Base-by-base conservation (phyloP, 2,888 invertebrate genomes). In the Tipula lateralis region DNA sequence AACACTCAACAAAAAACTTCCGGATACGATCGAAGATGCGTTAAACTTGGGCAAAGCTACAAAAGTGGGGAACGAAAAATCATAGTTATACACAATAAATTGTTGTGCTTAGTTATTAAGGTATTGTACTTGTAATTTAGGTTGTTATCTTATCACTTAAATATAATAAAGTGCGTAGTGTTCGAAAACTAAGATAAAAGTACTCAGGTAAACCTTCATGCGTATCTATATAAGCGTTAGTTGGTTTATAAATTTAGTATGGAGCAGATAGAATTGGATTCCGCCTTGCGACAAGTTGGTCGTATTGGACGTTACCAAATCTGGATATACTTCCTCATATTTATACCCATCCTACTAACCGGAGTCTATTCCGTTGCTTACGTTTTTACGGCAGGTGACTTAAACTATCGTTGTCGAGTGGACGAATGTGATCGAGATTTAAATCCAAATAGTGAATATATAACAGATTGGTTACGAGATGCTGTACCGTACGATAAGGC, bases 21-120 rank as follows among this genome's bases (percentile, higher is more conserved):
- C 92, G 0, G 92, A 92, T 88, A 92, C 92, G 85, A 91, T 92
- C 85, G 88, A 88, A 24, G 92, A 92, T 86, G 92, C 92, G 0
- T 91, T 91, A 87, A 87, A 88, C 83, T 88, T 91, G 80, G 85
- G 85, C 1, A 32, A 50, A 0, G 24, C 0, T 6, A 3, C 24
- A 0, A 24, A 19, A 24, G 24, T 9, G 66, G 66, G 1, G 12
- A 0, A 5, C 0, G 36, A 36, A 9, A 36, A 36, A 36, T 36
- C 12, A 7, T 36, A 36, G 36, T 36, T 36, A n/a, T n/a, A n/a
- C n/a, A 5, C 0, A 12, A 36, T 2, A 36, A 36, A 36, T 36
- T 1, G 1, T 36, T 12, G 36, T 36, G 9, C 12, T 36, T 34
- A 34, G 12, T 34, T 34, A 34, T 12, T 32, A 32, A 32, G 2